phyloP scores from a whole-genome alignment of 64 coral and sea anemone genomes.

The Actinia equina region DNA sequence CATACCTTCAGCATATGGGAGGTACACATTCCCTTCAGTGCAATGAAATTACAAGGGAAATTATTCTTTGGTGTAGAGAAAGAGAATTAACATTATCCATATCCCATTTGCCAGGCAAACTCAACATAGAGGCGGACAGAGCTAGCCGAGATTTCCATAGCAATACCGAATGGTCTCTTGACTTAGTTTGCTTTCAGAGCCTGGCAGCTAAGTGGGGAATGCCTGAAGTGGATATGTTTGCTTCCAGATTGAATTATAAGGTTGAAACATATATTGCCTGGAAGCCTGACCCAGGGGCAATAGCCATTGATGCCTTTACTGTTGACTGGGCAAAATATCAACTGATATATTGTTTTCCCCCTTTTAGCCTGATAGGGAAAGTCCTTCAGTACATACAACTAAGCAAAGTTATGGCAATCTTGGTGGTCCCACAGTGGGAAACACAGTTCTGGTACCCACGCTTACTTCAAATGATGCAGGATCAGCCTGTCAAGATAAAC shows the following conservation, averaged over 20 bases:
- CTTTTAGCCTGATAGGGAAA: conserved; percentile 57
- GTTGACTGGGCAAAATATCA: conserved; percentile 40
- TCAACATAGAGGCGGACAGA: conserved; percentile 32
- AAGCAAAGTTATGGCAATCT: conserved; percentile 22
- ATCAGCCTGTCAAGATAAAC: conserved; percentile 26
- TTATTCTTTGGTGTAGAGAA: conserved; percentile 30
- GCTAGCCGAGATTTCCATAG: neutral
- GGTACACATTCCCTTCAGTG: conserved; percentile 39
- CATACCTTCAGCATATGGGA: conserved; percentile 45
- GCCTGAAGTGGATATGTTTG: conserved; percentile 47
- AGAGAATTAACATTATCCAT: conserved; percentile 11
- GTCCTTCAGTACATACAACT: conserved; percentile 28
- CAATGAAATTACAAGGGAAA: conserved; percentile 56
- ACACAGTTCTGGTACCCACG: conserved; percentile 70
- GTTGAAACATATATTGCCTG: conserved; percentile 26
- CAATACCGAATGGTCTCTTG: conserved; percentile 46
- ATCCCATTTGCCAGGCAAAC: conserved; percentile 37
- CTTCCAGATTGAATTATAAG: conserved; percentile 46
- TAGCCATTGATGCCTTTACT: conserved; percentile 53
- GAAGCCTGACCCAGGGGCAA: conserved; percentile 50
- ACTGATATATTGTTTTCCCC: conserved; percentile 50
- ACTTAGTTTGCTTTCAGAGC: conserved; percentile 11
- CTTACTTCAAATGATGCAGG: conserved; percentile 30
- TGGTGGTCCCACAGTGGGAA: conserved; percentile 30
- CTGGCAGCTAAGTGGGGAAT: conserved; percentile 12